phyloP scores from a whole-genome alignment of 2,113 vertebrate species.

The Pleuronectes platessa region DNA sequence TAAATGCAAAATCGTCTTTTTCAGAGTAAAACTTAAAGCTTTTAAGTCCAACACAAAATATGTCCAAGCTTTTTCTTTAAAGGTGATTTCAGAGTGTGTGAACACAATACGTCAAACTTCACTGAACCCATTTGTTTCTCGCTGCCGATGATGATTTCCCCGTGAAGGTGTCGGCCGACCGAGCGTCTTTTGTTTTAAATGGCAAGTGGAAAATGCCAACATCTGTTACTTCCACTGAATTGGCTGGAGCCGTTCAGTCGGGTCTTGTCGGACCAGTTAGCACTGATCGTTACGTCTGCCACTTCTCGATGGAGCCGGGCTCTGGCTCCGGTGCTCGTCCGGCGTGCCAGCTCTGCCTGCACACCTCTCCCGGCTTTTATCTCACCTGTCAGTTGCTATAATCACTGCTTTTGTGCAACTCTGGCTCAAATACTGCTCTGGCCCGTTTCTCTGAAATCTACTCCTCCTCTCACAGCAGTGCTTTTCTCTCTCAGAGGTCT shows the following conservation, averaged over 20 bases:
- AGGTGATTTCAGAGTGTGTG: neutral
- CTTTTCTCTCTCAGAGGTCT: constrained; percentile 1
- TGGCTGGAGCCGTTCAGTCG: constrained; percentile 54
- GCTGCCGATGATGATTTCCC: constrained; percentile 51
- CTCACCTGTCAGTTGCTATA: constrained; percentile 40
- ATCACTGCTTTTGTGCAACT: constrained; percentile 18
- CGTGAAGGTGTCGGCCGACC: constrained; percentile 59
- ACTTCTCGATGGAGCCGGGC: constrained; percentile 48
- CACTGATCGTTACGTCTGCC: constrained; percentile 62
- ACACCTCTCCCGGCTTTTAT: constrained; percentile 36
- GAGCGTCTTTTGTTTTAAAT: constrained; percentile 63
- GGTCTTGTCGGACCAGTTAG: constrained; percentile 41
- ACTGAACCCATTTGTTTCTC: constrained; percentile 10
- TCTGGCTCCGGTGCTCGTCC: neutral
- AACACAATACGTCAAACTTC: constrained; percentile 22
- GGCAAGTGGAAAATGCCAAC: constrained; percentile 68
- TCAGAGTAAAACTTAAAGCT: no score
- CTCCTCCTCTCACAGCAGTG: neutral
- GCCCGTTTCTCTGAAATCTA: neutral
- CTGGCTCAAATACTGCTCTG: neutral
- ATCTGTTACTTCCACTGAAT: constrained; percentile 75
- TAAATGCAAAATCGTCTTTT: no score
- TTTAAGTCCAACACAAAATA: neutral
- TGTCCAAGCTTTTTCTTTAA: neutral
- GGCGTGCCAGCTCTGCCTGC: constrained; percentile 1